phyloP scores from a whole-genome alignment of 2,888 invertebrate species.

The Dasysyrphus albostriatus region DNA sequence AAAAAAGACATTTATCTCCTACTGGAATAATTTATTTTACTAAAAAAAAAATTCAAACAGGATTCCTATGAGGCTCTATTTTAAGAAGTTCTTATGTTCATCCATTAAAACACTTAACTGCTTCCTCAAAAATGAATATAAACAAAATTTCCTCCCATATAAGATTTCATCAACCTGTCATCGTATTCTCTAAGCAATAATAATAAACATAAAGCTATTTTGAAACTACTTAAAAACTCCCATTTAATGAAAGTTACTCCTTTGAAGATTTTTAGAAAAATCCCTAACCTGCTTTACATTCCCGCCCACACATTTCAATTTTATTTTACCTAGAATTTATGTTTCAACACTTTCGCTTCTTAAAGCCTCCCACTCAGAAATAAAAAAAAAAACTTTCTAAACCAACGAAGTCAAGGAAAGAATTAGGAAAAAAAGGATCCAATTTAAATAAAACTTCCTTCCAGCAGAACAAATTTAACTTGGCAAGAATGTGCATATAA shows the following conservation, averaged over 20 bases:
- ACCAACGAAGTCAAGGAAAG: not conserved
- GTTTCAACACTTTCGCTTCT: slow-evolving; percentile 31
- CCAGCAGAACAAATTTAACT: slow-evolving; percentile 37
- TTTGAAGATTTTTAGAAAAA: slow-evolving; percentile 18
- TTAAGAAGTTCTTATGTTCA: no score
- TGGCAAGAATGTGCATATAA: slow-evolving; percentile 34
- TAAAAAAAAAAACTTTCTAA: not conserved
- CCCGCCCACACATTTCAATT: not conserved
- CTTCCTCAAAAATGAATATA: not conserved
- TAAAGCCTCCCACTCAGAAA: not conserved
- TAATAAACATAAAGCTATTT: slow-evolving; percentile 13
- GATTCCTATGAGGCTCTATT: no score
- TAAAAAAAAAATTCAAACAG: no score
- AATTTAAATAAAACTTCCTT: slow-evolving; percentile 34
- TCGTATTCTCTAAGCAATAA: slow-evolving; percentile 26
- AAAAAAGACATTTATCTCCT: no score
- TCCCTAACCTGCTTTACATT: not conserved
- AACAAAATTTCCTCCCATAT: not conserved
- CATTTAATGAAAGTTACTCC: slow-evolving; percentile 24
- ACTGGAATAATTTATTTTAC: no score
- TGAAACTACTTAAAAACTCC: slow-evolving; percentile 30
- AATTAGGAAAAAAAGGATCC: not conserved
- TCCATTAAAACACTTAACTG: not conserved
- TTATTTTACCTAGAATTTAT: slow-evolving; percentile 4
- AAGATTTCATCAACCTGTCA: slow-evolving; percentile 23